Conservation (phyloP, 2,888 invertebrate species). For the Laothoe populi region DNA sequence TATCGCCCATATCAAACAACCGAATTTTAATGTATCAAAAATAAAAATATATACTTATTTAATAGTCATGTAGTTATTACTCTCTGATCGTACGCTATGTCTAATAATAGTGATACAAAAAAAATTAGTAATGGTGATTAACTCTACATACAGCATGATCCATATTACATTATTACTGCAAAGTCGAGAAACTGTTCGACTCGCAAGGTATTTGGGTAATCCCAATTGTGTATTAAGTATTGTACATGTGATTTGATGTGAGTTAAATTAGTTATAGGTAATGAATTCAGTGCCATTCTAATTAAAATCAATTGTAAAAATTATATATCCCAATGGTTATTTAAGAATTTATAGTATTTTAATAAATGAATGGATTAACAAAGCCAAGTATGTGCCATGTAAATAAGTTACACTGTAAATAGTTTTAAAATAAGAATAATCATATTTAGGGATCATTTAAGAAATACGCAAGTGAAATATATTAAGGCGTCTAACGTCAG, state of each 20-base stretch:
- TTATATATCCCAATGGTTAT: conserved; percentile 28
- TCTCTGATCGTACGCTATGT: no score
- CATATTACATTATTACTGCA: background rate
- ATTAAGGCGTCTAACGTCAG: background rate
- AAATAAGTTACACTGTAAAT: conserved; percentile 61
- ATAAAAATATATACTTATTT: no score
- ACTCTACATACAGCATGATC: background rate
- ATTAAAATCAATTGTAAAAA: conserved; percentile 31
- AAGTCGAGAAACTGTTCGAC: background rate
- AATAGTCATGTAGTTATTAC: no score
- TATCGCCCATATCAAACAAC: no score
- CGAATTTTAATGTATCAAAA: no score
- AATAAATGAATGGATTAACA: conserved; percentile 40
- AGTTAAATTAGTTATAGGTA: conserved; percentile 31
- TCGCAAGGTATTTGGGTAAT: conserved; percentile 3
- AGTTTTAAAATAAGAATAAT: conserved; percentile 38
- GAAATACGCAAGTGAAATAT: background rate
- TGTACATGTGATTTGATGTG: conserved; percentile 29
- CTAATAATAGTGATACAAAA: no score
- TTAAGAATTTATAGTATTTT: conserved; percentile 25
- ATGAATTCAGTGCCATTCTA: conserved; percentile 43
- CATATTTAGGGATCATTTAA: background rate
- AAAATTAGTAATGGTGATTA: no score
- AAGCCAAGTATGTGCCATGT: conserved; percentile 78
- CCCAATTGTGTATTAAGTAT: conserved; percentile 24